Evolutionary conservation across 1,140 invertebrate genomes (phyloP).

Genomic region (Dinoponera quadriceps): DNA sequence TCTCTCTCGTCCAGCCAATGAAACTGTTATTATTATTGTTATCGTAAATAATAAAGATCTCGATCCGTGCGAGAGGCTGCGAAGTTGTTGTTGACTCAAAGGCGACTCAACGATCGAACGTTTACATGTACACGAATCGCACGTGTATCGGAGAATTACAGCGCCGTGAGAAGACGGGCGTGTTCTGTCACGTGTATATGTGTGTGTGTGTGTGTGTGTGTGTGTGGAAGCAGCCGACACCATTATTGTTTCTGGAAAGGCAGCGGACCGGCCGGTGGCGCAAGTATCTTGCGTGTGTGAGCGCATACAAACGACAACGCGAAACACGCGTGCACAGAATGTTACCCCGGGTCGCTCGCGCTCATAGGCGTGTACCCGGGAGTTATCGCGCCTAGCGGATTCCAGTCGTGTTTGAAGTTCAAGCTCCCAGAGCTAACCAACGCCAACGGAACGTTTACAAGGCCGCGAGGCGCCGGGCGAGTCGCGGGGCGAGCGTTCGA

Average conservation of each 20-base stretch:
- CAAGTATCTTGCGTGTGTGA: slow-evolving; percentile 48
- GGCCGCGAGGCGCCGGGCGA: neutral
- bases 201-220: neutral
- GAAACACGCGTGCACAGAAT: slow-evolving; percentile 66
- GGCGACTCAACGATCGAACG: neutral
- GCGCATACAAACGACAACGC: slow-evolving; percentile 65
- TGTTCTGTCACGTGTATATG: neutral
- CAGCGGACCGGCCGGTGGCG: slow-evolving; percentile 33
- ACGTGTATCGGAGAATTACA: neutral
- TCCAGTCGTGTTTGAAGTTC: slow-evolving; percentile 52
- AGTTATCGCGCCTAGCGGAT: slow-evolving; percentile 58
- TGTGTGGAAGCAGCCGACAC: slow-evolving; percentile 5
- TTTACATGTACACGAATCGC: neutral
- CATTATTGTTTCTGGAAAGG: slow-evolving; percentile 59
- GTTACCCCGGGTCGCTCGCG: slow-evolving; percentile 6
- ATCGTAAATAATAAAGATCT: too few species aligned
- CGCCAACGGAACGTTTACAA: neutral
- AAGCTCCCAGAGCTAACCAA: neutral
- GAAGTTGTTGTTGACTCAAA: neutral
- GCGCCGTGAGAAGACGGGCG: neutral
- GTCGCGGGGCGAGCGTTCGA: neutral
- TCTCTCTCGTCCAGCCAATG: too few species aligned
- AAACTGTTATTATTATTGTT: too few species aligned
- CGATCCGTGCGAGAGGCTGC: too few species aligned
- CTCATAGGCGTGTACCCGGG: slow-evolving; percentile 52